Base-by-base conservation (phyloP, 2,888 invertebrate genomes). In the Scaptomyza flava region DNA sequence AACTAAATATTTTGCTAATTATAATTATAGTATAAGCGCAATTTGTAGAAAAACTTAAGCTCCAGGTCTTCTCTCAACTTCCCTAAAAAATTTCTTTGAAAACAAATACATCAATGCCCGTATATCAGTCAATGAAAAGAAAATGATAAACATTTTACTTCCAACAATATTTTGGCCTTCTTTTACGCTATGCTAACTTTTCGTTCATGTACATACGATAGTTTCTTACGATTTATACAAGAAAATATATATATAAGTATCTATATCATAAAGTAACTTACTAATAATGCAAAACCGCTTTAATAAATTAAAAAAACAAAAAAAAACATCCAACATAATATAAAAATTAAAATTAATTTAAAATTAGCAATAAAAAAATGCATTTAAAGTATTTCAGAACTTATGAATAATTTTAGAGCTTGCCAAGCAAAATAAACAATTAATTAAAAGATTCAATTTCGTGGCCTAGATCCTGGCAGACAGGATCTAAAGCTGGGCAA, bases 1-100 rank as follows among this genome's bases (percentile, higher is more conserved):
- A 62, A 71, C 36, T 75, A 64, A 68, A 80, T 79, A 80, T 82
- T 82, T 79, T 82, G 81, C 75, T 67, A 72, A 69, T 67, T 51
- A 51, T 51, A 51, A 76, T 79, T 52, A 72, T 53, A 27, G 27
- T 27, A 46, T 64, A 64, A 60, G 54, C 57, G 60, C 54, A 56
- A 61, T 56, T 57, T 34, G 14, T 48, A 61, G 57, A 46, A 42
- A 34, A 9, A 51, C 17, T 20, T 69, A 71, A 65, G 70, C 54
- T 48, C 50, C 54, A 54, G 56, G 47, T 68, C 48, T 45, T 47
- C 23, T 17, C 23, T 27, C 8, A 60, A 31, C 6, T 38, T 43
- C 17, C 36, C 14, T 20, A 9, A 48, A 3, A 14, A 17, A 17
- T 17, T 1, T 17, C 17, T 17, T 1, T 1, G 0, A 7, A n/a